Conservation (phyloP, 2,797 vertebrate genomes). For the Octomys mimax region DNA sequence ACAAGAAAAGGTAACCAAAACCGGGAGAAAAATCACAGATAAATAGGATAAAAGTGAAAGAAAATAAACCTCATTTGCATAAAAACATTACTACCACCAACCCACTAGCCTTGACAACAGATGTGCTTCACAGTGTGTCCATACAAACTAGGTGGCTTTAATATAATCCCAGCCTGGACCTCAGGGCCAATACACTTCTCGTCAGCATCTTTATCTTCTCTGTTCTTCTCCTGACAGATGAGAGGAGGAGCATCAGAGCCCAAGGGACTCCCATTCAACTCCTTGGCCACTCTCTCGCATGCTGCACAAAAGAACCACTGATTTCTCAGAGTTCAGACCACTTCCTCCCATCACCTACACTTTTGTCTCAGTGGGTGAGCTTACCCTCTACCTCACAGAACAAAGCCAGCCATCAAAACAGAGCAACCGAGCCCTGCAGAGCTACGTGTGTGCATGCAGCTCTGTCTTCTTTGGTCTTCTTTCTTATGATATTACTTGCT, state of each 20-base stretch:
- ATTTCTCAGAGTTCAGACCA: not conserved
- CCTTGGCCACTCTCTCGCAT: not conserved
- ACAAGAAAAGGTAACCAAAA: not conserved
- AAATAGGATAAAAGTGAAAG: not conserved
- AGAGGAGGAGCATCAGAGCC: rapidly evolving
- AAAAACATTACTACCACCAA: not conserved
- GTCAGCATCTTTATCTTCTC: not conserved
- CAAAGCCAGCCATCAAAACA: not conserved
- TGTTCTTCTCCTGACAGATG: not conserved
- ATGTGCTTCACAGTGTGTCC: not conserved
- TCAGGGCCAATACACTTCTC: not conserved
- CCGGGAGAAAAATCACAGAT: not conserved
- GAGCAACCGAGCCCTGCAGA: not conserved
- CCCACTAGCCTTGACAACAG: not conserved
- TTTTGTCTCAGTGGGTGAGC: not conserved
- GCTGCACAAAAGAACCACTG: not conserved
- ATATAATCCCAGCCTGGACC: not conserved
- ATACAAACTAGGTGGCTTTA: not conserved
- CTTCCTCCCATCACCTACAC: not conserved
- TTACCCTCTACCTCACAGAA: not conserved
- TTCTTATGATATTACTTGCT: not conserved
- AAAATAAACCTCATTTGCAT: not conserved
- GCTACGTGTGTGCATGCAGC: rapidly evolving
- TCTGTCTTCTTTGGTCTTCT: not conserved
- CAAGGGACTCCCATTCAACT: not conserved